Conservation (phyloP, 2,888 invertebrate species). For the Prostheceraeus crozeri region DNA sequence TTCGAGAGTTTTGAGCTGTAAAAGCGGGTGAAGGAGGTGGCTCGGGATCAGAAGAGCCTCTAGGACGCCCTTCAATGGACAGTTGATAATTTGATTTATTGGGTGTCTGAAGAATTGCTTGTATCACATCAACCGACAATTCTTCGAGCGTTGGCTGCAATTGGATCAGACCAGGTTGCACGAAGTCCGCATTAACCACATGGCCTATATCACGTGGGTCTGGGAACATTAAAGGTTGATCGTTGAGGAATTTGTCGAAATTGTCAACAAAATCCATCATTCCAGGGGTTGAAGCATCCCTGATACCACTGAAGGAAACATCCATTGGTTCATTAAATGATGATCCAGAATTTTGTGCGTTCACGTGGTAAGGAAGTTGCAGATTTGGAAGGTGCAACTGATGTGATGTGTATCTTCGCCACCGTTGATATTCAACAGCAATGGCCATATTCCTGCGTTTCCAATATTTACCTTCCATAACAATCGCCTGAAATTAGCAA, state of each 20-base stretch:
- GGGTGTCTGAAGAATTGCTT: slow-evolving; percentile 40
- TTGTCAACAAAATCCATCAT: slow-evolving; percentile 29
- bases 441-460: slow-evolving; percentile 90
- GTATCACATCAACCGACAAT: slow-evolving; percentile 36
- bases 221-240: slow-evolving; percentile 32
- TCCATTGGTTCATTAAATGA: not conserved
- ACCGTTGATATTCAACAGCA: slow-evolving; percentile 97
- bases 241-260: slow-evolving; percentile 32
- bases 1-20: too few relatives aligned
- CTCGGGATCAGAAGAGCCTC: too few relatives aligned
- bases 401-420: slow-evolving; percentile 63
- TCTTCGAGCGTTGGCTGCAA: slow-evolving; percentile 84
- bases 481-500: slow-evolving; percentile 68
- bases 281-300: not conserved
- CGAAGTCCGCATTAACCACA: slow-evolving; percentile 70
- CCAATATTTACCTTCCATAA: slow-evolving; percentile 99
- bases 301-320: not conserved
- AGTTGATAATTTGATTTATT: too few relatives aligned
- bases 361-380: not conserved
- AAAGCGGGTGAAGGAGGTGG: too few relatives aligned
- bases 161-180: slow-evolving; percentile 93
- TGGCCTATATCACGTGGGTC: slow-evolving; percentile 30
- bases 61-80: too few relatives aligned
- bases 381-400: not conserved
- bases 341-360: not conserved